Evolutionary conservation across 64 coral and sea anemone species (phyloP), one percentile per base, ranked within the genome.

Genomic region (Acropora tenuis): DNA sequence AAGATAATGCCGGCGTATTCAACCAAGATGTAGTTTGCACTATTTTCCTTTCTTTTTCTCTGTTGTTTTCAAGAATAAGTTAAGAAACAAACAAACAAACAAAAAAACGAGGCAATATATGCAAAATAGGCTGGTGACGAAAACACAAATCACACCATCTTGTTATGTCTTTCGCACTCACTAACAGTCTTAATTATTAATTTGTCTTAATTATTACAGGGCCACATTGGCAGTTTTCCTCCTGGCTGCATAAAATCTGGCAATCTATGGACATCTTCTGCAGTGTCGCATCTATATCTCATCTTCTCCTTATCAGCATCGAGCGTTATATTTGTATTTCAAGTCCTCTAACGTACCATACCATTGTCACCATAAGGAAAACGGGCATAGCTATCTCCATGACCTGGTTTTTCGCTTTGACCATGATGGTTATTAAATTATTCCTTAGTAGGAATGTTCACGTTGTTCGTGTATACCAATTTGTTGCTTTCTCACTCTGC

Each of bases 261-360:
- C 69, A 88, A 40, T 97, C 92, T 48, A 88, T 94, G 88, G 95
- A 97, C 57, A 88, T 97, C 3, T 50, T 97, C 1, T 97, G 91
- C 80, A 77, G 95, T 12, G 95, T 97, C 3, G 95, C 95, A 6
- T 97, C 95, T 10, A 97, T 97, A 41, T 80, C 84, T 45, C 95
- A 97, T 68, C 50, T 97, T 66, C 76, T 78, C 13, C 93, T 97
- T 8, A 97, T 97, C 57, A 97, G 95, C 71, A 84, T 97, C 41
- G 95, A 97, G 69, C 92, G 95, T 49, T 96, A 96, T 40, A 93
- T 94, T 43, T 97, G 95, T 41, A 97, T 97, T 30, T 97, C 92
- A 2, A 88, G 92, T 8, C 95, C 95, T 0, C 50, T 97, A 20
- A 88, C 84, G 10, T 97, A 97, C 78, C 95, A 97, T 7, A 79